Conservation (phyloP, 2,113 vertebrate genomes). For the Capra hircus region DNA sequence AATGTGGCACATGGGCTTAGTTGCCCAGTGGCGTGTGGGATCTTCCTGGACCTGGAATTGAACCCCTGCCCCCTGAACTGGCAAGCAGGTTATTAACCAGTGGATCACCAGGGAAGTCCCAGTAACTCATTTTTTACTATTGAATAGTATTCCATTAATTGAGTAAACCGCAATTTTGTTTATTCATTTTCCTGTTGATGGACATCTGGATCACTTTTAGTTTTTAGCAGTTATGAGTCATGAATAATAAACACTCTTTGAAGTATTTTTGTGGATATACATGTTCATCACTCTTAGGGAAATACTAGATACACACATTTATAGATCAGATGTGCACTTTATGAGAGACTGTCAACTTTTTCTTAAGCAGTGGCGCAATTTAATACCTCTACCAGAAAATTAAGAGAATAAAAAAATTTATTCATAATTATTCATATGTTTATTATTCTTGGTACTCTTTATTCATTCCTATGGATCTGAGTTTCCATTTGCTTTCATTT, state of each 20-base stretch:
- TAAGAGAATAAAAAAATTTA: background rate
- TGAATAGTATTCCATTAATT: background rate
- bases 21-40: background rate
- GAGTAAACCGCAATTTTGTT: background rate
- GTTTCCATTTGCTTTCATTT: constrained; percentile 1
- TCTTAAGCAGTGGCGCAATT: background rate
- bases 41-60: background rate
- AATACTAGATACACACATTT: background rate
- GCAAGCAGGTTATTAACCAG: background rate
- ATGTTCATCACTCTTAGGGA: background rate
- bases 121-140: background rate
- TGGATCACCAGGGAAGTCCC: background rate
- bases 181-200: background rate
- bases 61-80: background rate
- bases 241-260: background rate
- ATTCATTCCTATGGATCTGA: background rate
- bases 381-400: background rate
- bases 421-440: background rate
- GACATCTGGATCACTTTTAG: background rate
- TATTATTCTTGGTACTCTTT: background rate
- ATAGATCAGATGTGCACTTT: background rate
- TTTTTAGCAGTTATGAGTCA: background rate
- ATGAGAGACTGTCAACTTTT: background rate
- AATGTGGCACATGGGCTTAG: background rate
- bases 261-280: background rate